These are phyloP conservation scores for Heliconius nattereri DNA, from an alignment of 1,140 invertebrate genomes.

Conservation along the genomic window DNA sequence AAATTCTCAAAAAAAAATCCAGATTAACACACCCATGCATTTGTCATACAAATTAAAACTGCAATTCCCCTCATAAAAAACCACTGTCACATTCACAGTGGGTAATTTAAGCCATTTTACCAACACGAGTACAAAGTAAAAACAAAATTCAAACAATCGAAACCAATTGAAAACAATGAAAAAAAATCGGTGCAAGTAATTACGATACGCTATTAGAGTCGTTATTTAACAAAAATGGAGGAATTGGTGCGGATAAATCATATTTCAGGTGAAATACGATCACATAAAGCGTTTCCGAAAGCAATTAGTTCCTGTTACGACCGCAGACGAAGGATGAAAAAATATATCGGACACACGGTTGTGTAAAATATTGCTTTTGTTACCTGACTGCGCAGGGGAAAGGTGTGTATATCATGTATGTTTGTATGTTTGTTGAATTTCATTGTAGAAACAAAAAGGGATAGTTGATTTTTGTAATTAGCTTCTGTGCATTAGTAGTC, in stretches of 20 bases:
- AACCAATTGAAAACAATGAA: slow-evolving; percentile 20
- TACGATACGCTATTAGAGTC: slow-evolving; percentile 42
- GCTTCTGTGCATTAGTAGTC: too few species aligned
- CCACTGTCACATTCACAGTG: not conserved
- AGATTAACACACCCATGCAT: not conserved
- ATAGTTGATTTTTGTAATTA: too few species aligned
- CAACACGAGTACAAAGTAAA: not conserved
- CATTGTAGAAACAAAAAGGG: too few species aligned
- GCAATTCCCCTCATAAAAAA: not conserved
- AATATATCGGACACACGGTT: slow-evolving; percentile 47
- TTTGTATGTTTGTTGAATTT: not conserved
- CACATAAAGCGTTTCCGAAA: slow-evolving; percentile 78
- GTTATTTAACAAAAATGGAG: slow-evolving; percentile 58
- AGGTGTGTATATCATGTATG: not conserved
- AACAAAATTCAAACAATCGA: not conserved
- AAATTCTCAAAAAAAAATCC: not conserved
- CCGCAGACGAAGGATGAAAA: slow-evolving; percentile 62
- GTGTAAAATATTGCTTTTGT: slow-evolving; percentile 30
- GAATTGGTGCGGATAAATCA: slow-evolving; percentile 69
- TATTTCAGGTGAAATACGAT: slow-evolving; percentile 78
- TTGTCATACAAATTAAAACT: not conserved
- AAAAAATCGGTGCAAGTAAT: slow-evolving; percentile 36
- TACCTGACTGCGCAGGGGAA: not conserved
- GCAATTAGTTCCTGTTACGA: slow-evolving; percentile 77
- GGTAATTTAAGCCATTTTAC: not conserved